Evolutionary conservation across 1,140 invertebrate species (phyloP).

Genomic region (Anastrepha obliqua): DNA sequence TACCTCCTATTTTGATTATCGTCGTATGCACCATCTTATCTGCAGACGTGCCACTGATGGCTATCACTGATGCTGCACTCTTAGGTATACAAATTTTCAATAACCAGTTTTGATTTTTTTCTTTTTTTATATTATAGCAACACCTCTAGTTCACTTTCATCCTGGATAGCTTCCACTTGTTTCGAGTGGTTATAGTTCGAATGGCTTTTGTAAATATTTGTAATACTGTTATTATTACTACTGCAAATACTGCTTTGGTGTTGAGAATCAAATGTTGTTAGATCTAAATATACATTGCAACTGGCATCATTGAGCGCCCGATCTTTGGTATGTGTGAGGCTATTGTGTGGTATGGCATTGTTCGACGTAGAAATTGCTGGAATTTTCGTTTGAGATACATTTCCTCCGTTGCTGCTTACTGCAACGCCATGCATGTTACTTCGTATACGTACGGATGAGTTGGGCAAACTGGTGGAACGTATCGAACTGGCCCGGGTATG

Average conservation of each 20-base stretch:
- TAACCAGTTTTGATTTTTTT: too few species aligned
- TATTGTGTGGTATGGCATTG: neutral
- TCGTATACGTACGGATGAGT: conserved; percentile 70
- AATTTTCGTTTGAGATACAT: too few species aligned
- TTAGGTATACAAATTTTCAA: too few species aligned
- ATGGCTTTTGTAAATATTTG: neutral
- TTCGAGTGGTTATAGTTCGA: neutral
- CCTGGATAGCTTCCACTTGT: neutral
- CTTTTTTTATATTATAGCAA: neutral
- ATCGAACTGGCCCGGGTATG: conserved; percentile 71
- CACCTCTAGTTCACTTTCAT: neutral
- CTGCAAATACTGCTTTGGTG: neutral
- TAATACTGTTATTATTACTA: neutral
- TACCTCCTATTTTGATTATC: too few species aligned
- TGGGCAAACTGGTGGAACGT: conserved; percentile 67
- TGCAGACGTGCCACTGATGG: too few species aligned
- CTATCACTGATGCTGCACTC: too few species aligned
- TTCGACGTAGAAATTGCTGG: neutral
- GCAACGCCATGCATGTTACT: conserved; percentile 57
- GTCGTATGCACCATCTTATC: too few species aligned
- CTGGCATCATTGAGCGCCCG: neutral
- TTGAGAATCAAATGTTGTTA: neutral
- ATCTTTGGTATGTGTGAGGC: neutral
- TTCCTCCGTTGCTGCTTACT: too few species aligned
- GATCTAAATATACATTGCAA: neutral